phyloP scores from a whole-genome alignment of 2,888 invertebrate species.

The Bembecia ichneumoniformis region DNA sequence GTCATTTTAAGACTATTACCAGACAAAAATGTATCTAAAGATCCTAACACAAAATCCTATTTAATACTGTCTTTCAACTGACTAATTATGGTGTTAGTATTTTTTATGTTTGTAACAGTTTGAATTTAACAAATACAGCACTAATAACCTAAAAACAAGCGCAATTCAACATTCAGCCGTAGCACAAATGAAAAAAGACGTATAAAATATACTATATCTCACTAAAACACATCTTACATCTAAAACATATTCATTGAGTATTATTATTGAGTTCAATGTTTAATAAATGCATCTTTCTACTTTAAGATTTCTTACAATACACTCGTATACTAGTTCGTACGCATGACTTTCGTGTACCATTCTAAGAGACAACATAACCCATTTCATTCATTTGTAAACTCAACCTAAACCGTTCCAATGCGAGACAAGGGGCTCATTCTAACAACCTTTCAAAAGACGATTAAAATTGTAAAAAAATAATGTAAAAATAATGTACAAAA shows the following conservation, averaged over 20 bases:
- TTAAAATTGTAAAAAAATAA: conserved; percentile 68
- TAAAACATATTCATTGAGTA: conserved; percentile 70
- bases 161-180: conserved; percentile 14
- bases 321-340: conserved; percentile 56
- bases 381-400: conserved; percentile 28
- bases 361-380: conserved; percentile 40
- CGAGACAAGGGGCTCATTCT: conserved; percentile 28
- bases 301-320: conserved; percentile 21
- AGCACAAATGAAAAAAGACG: conserved; percentile 32
- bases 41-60: no score
- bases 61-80: no score
- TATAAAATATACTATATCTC: conserved; percentile 45
- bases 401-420: conserved; percentile 48
- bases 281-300: conserved; percentile 64
- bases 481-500: conserved; percentile 70
- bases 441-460: conserved; percentile 55
- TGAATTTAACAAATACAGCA: no score
- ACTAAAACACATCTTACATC: conserved; percentile 57
- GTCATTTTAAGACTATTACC: no score
- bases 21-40: no score
- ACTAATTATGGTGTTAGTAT: no score
- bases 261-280: conserved; percentile 58
- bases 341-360: conserved; percentile 43
- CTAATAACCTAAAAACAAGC: no score
- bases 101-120: no score